Percentiles rank a stretch among this genome's conserved stretches.
Evolutionary conservation across 2,888 invertebrate genomes (phyloP).

Genomic region (Calliopum simillimum): DNA sequence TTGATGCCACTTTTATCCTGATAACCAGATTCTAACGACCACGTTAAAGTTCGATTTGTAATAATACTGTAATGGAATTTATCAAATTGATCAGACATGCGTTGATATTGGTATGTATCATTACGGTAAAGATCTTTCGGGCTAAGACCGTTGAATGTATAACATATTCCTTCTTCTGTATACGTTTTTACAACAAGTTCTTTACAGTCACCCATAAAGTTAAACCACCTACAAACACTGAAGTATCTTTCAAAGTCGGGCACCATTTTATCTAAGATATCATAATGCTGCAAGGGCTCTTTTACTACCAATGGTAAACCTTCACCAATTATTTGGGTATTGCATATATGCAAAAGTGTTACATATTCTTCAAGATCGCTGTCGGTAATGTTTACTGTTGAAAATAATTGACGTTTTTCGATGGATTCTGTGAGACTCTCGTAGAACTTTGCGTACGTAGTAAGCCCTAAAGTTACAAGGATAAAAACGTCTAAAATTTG

Average conservation of each 20-base stretch:
- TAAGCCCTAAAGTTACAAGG: constrained; percentile 41
- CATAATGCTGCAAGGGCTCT: constrained; percentile 52
- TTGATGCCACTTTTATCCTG: constrained; percentile 68
- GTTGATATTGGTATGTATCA: constrained; percentile 56
- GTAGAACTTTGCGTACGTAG: constrained; percentile 54
- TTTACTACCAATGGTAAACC: constrained; percentile 51
- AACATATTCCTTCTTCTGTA: constrained; percentile 79
- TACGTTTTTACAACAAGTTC: constrained; percentile 72
- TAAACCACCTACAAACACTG: constrained; percentile 72
- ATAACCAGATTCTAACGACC: constrained; percentile 76
- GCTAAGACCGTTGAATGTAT: constrained; percentile 75
- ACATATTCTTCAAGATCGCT: constrained; percentile 58
- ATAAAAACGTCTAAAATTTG: neutral
- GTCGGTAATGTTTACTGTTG: constrained; percentile 49
- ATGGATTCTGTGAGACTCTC: constrained; percentile 46
- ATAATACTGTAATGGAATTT: constrained; percentile 55
- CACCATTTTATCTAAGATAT: constrained; percentile 65
- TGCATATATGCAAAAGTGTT: constrained; percentile 61
- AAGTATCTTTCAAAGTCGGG: constrained; percentile 71
- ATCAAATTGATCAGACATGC: constrained; percentile 36
- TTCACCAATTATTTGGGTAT: constrained; percentile 55
- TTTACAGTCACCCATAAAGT: constrained; percentile 69
- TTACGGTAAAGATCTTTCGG: constrained; percentile 73
- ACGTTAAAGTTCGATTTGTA: constrained; percentile 65
- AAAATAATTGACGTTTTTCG: constrained; percentile 45